These are phyloP conservation scores for Meteorus sp. DNA, from an alignment of 1,140 invertebrate genomes.

Conservation along the genomic window DNA sequence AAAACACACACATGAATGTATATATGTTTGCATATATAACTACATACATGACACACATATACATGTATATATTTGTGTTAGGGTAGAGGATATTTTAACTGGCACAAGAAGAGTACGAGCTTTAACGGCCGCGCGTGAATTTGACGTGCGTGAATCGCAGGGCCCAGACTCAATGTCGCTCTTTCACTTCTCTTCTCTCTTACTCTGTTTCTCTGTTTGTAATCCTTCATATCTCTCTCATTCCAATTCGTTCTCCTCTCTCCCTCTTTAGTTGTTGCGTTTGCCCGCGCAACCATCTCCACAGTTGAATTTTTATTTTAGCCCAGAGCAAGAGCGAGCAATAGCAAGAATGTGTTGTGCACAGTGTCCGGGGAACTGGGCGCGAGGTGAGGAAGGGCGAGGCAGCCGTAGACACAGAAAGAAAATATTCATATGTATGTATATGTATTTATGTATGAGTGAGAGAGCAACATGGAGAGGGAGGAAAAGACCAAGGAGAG, in stretches of 20 bases:
- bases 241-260: background rate
- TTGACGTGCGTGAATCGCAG: constrained; percentile 37
- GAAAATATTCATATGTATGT: constrained; percentile 10
- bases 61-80: no score
- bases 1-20: no score
- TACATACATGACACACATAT: no score
- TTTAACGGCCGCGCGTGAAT: no score
- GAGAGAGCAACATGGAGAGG: background rate
- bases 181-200: no score
- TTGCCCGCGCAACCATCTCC: no score
- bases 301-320: constrained; percentile 43
- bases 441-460: background rate
- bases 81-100: no score
- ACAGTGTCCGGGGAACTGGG: background rate
- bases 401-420: constrained; percentile 23
- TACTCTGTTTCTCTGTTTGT: no score
- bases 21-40: no score
- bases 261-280: constrained; percentile 1
- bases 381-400: constrained; percentile 7
- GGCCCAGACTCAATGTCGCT: background rate
- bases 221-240: no score
- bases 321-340: constrained; percentile 34
- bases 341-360: constrained; percentile 22
- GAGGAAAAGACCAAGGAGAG: constrained; percentile 28
- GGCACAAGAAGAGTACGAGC: no score